Evolutionary conservation across 2,797 vertebrate species (phyloP).

Genomic region (Psittacula echo): DNA sequence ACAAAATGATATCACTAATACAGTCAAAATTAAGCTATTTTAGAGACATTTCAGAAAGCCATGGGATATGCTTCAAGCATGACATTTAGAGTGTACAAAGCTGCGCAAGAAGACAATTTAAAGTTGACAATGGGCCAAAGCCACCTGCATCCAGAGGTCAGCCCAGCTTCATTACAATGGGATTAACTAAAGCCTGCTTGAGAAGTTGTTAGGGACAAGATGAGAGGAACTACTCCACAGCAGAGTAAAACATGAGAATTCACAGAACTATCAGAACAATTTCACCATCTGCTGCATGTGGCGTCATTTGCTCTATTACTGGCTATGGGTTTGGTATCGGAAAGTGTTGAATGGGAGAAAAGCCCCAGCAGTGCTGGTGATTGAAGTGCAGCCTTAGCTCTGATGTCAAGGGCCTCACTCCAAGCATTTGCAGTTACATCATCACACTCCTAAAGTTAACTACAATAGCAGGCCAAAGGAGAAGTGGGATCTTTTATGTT

Average conservation of each 20-base stretch:
- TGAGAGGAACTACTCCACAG: background rate
- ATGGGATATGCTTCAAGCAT: background rate
- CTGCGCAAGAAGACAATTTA: background rate
- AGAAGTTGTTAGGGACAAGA: background rate
- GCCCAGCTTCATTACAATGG: background rate
- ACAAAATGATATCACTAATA: background rate
- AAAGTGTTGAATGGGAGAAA: fast-evolving
- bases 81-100: background rate
- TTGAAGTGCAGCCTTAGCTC: background rate
- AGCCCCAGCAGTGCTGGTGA: background rate
- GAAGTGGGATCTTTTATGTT: background rate
- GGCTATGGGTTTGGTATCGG: background rate
- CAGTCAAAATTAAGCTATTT: background rate
- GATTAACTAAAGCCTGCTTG: background rate
- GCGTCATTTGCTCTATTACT: background rate
- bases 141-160: background rate
- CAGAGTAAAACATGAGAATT: background rate
- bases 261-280: background rate
- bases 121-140: background rate
- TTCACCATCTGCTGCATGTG: background rate
- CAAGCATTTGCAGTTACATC: background rate
- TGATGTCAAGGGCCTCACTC: background rate
- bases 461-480: background rate
- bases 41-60: background rate
- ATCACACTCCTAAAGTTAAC: background rate